Evolutionary conservation across 2,113 vertebrate species (phyloP), one percentile per base, ranked within the genome.

Genomic region (Amblyopsis rosae): DNA sequence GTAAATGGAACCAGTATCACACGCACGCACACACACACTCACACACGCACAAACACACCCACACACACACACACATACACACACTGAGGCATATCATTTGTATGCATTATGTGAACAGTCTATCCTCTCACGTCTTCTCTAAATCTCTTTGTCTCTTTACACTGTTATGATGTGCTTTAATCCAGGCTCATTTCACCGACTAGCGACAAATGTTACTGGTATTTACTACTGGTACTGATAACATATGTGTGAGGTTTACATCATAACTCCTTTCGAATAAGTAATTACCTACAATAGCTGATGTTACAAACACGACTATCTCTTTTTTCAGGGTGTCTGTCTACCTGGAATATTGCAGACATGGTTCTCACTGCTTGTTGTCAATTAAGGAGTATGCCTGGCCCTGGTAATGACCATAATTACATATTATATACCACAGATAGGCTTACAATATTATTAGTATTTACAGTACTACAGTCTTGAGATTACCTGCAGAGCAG

Each of bases 1-100:
- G 45, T 62, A 81, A 85, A 81, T 76, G 73, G 77, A 77, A 73
- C 77, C 83, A 67, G 76, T 80, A 83, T 80, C 41, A 60, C 61
- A 70, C 64, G 69, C 76, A 76, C 47, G 11, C 66, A 64, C 58
- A 46, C n/a, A 33, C 41, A 69, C 79, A 77, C 78, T 71, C 79
- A 75, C 69, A 55, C 32, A 51, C 74, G 70, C 65, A 56, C 54
- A 17, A 1, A 56, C 54, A 10, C 56, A 59, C 26, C 32, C 19
- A 59, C 57, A 59, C 57, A 56, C 54, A 64, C 58, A 41, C 73
- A 55, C 35, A 65, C 57, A 45, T n/a, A 41, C 47, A 69, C 79
- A 77, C 78, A 73, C 79, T 77, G 63, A 51, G n/a, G 45, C 72
- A 70, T 60, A 10, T 17, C 12, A 55, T 55, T 56, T 56, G 54